Percentiles rank a stretch among this genome's conserved stretches.
Evolutionary conservation across 2,797 vertebrate genomes (phyloP).

Genomic region (Platalea minor): DNA sequence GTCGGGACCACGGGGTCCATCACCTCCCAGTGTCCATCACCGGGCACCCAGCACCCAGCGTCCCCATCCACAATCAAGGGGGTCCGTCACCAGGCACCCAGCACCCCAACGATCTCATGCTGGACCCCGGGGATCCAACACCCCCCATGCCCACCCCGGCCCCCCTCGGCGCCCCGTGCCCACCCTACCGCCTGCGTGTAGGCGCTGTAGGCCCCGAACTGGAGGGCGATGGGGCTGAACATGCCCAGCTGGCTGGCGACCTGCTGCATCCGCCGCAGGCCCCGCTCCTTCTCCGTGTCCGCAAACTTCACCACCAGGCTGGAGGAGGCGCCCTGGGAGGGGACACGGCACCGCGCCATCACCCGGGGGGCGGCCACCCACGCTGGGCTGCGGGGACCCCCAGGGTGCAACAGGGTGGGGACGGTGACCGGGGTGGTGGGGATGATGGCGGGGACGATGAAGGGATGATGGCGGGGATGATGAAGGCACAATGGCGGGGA

Average conservation of each 20-base stretch:
- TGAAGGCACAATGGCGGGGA: no score
- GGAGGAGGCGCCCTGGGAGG: conserved; percentile 87
- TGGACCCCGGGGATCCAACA: not conserved
- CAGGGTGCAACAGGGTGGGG: not conserved
- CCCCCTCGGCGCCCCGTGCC: not conserved
- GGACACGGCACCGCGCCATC: fast-evolving
- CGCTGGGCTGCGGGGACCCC: not conserved
- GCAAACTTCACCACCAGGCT: conserved; percentile 96
- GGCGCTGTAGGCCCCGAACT: conserved; percentile 92
- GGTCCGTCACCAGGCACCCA: no score
- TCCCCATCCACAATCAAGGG: no score
- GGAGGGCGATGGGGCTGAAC: conserved; percentile 92
- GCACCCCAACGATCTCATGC: fast-evolving
- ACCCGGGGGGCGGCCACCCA: fast-evolving
- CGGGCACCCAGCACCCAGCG: no score
- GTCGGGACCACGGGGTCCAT: not conserved
- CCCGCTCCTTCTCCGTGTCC: conserved; percentile 93
- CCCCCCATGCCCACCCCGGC: no score
- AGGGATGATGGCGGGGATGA: fast-evolving
- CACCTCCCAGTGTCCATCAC: conserved; percentile 63
- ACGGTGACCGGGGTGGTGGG: fast-evolving
- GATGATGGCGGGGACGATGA: no score
- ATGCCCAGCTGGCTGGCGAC: conserved; percentile 91
- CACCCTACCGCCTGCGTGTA: conserved; percentile 91
- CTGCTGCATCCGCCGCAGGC: conserved; percentile 92